Evolutionary conservation across 1,140 invertebrate species (phyloP), one percentile per base, ranked within the genome.

Genomic region (Amyelois transitella): DNA sequence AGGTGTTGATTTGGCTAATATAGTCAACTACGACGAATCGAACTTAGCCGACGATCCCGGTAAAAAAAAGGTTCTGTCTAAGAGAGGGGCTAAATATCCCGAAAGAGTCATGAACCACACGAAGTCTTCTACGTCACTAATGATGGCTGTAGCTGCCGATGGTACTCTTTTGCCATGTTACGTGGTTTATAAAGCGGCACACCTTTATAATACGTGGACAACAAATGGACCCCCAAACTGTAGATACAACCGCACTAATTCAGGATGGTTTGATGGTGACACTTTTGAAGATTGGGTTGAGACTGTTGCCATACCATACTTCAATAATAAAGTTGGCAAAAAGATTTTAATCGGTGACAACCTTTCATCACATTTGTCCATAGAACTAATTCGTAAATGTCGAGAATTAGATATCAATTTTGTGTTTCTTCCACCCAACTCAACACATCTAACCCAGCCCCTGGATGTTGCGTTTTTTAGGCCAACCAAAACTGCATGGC

Each of bases 301-400:
- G n/a, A 57, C 48, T 10, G 43, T 72, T 3, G 43, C 67, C 2
- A 22, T 80, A 20, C 64, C 73, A 6, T 67, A 51, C 25, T 63
- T 71, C 22, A 72, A 66, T 56, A 57, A 65, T 43, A 58, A 66
- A 58, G n/a, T 32, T 18, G 77, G 67, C 28, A 56, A 53, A 51
- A 80, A 80, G 69, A 21, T 62, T 47, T 14, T 83, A 6, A 72
- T 84, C 18, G 68, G 75, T 2, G 86, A 89, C 55, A 89, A 89
- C 60, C 58, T 89, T 17, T 58, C 57, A 10, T 75, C 69, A 8
- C 87, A 89, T 66, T 63, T 89, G 18, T 71, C 64, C 22, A 6
- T 66, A 7, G 56, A 81, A 45, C 43, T 87, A 7, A 65, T 88
- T 14, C 60, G 71, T 43, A 10, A 53, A 18, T 82, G 77, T 25